Conservation (phyloP, 2,888 invertebrate species). For the Tricholauxania praeusta region DNA sequence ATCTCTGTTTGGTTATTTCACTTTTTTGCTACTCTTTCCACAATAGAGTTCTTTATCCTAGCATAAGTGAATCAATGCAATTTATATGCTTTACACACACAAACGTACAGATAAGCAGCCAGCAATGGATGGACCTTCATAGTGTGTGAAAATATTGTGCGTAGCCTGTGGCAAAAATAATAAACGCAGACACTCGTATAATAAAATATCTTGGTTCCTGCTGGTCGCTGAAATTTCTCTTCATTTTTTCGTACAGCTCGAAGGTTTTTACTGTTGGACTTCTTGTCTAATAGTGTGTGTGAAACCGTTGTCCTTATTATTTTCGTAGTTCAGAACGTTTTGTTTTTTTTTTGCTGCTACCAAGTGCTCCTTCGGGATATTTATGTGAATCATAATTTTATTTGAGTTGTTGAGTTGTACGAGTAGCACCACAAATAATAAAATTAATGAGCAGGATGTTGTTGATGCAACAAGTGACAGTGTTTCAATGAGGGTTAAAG, state of each 20-base stretch:
- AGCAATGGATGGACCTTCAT: neutral
- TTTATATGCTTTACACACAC: slow-evolving; percentile 24
- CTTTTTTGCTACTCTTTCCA: neutral
- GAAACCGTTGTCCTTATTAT: slow-evolving; percentile 26
- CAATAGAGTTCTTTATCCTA: slow-evolving; percentile 45
- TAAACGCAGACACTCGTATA: slow-evolving; percentile 34
- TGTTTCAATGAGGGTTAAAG: neutral
- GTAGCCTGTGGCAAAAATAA: slow-evolving; percentile 38
- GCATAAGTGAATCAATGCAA: slow-evolving; percentile 39
- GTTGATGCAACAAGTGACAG: slow-evolving; percentile 22
- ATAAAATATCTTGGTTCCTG: slow-evolving; percentile 35
- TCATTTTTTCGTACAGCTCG: neutral
- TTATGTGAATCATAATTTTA: slow-evolving; percentile 35
- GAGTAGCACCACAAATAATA: slow-evolving; percentile 27
- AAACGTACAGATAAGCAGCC: slow-evolving; percentile 4
- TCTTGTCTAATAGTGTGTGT: too few species aligned
- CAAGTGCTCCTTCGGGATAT: slow-evolving; percentile 31
- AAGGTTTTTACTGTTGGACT: neutral
- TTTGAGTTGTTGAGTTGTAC: slow-evolving; percentile 23
- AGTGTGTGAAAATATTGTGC: slow-evolving; percentile 37
- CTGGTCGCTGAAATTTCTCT: slow-evolving; percentile 11
- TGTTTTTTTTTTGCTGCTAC: slow-evolving; percentile 10
- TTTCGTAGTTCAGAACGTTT: slow-evolving; percentile 41
- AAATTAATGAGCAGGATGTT: slow-evolving; percentile 32
- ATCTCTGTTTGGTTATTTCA: too few species aligned